Evolutionary conservation across 2,113 vertebrate genomes (phyloP).

Genomic region (Pachyramphus minor): DNA sequence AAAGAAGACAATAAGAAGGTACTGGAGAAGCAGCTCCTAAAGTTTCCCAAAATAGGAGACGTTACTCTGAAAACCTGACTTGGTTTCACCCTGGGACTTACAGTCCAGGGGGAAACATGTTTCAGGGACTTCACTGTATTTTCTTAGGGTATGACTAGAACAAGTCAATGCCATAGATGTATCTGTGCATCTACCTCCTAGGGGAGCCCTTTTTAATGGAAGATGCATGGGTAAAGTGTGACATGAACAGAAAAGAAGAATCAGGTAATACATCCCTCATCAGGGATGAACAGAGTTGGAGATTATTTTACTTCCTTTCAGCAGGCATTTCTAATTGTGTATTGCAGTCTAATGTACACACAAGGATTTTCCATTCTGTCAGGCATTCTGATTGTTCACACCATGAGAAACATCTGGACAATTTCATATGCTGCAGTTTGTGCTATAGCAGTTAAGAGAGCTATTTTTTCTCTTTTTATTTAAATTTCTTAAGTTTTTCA

Average conservation of each 20-base stretch:
- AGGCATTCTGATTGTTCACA: neutral
- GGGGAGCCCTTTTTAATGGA: neutral
- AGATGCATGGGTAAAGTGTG: neutral
- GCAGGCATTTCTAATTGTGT: neutral
- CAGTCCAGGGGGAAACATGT: neutral
- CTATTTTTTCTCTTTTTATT: neutral
- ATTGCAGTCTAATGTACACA: neutral
- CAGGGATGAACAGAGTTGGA: neutral
- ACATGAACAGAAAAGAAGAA: neutral
- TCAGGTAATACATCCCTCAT: neutral
- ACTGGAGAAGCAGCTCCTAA: neutral
- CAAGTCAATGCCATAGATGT: neutral
- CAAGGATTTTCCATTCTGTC: neutral
- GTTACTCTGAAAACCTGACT: neutral
- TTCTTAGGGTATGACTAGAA: neutral
- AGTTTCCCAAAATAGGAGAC: neutral
- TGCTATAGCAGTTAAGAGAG: neutral
- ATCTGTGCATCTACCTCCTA: neutral
- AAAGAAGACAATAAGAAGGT: neutral
- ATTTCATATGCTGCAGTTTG: neutral
- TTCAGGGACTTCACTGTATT: neutral
- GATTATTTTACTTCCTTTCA: neutral
- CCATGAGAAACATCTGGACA: neutral
- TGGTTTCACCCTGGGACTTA: neutral
- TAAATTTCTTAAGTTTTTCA: constrained; percentile 12